phyloP scores from a whole-genome alignment of 2,888 invertebrate species.

The Eilema griseolum region DNA sequence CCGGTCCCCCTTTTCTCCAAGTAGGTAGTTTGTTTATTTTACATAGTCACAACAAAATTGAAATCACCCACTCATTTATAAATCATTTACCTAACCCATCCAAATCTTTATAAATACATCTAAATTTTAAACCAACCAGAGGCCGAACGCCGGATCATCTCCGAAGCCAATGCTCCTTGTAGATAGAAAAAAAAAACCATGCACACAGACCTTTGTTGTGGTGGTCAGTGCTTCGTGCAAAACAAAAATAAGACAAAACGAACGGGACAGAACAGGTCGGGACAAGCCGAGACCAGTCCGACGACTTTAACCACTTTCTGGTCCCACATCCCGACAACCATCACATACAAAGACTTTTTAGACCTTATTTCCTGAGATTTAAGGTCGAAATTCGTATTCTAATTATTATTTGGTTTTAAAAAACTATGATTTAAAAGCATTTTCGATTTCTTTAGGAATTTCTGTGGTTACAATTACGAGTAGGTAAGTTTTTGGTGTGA shows the following conservation, averaged over 20 bases:
- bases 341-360: conserved; percentile 36
- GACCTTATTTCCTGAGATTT: conserved; percentile 45
- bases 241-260: conserved; percentile 84
- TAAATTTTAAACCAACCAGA: conserved; percentile 48
- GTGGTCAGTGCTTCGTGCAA: conserved; percentile 85
- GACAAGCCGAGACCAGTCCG: conserved; percentile 73
- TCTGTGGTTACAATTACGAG: conserved; percentile 60
- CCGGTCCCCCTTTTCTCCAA: no score
- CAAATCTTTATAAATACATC: background rate
- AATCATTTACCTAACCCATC: no score
- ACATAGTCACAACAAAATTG: no score
- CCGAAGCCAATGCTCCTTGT: conserved; percentile 68
- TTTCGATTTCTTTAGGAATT: conserved; percentile 86
- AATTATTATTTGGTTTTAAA: conserved; percentile 34
- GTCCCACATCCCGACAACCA: conserved; percentile 59
- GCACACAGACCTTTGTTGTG: conserved; percentile 83
- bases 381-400: conserved; percentile 44
- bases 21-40: no score
- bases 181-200: conserved; percentile 56
- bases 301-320: conserved; percentile 75
- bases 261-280: conserved; percentile 76
- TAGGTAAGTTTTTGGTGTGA: conserved; percentile 53
- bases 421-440: conserved; percentile 80
- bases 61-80: no score
- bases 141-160: conserved; percentile 49